Base-by-base conservation (phyloP, 37 sponge, comb jelly and placozoan genomes). In the Eunapius fragilis region DNA sequence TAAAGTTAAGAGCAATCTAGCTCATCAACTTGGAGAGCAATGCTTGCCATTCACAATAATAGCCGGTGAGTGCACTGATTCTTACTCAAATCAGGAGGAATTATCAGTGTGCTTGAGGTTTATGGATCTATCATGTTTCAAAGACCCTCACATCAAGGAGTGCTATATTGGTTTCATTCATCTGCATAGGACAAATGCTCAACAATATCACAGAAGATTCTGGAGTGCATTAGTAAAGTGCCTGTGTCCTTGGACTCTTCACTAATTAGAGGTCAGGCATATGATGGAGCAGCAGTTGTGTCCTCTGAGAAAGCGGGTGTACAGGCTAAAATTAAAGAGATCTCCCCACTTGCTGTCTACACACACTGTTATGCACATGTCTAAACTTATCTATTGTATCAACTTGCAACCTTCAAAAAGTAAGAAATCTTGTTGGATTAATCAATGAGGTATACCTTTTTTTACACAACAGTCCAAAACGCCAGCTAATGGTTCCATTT, bases 101-200 rank as follows among this genome's bases (percentile, higher is more conserved):
- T 75, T 88, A 23, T 71, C 84, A 58, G 83, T 88, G 37, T 88
- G 89, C 84, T 49, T 88, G 33, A 75, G 84, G 69, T 87, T 77
- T 84, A 77, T 88, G 24, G 89, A 88, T 72, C 69, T 85, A 28
- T 87, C 88, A 41, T 82, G 73, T 31, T 31, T 74, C 13, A 47
- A 32, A 76, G 67, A 88, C n/a, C 89, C 89, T 24, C 83, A 85
- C 36, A 88, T 88, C 69, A 88, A 83, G 78, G 89, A 88, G 72
- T 88, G 84, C 67, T 69, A 84, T 26, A 17, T 87, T 12, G 25
- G 33, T 69, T 84, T 88, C 13, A 24, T 88, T n/a, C 58, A 85
- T 76, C 11, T 87, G 83, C 84, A 88, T 26, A 85, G 89, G 88
- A 78, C 89, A 13, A 88, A 75, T 75, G 89, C 89, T n/a, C 25